A percentile compares a stretch with the other conserved stretches of the same genome.
phyloP scores from a whole-genome alignment of 2,888 invertebrate genomes.

The Zygaena filipendulae region DNA sequence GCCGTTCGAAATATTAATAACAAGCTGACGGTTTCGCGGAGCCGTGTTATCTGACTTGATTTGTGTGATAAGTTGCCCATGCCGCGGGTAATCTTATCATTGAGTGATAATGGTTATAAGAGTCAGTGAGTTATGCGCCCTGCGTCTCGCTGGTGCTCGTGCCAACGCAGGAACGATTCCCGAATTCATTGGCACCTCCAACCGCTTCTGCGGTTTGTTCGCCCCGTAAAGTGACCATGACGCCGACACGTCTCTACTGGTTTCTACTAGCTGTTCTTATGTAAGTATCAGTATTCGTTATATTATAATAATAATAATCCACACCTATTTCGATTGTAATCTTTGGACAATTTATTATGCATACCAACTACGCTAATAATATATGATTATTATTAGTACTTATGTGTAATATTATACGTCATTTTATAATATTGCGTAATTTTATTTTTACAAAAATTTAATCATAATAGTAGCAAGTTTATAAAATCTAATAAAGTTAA shows the following conservation, averaged over 20 bases:
- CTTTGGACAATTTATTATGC: conserved; percentile 9
- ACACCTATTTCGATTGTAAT: too few species aligned
- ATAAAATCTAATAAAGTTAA: too few species aligned
- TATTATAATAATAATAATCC: too few species aligned
- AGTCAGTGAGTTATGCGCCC: conserved; percentile 62
- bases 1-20: too few species aligned
- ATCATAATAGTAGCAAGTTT: too few species aligned
- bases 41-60: conserved; percentile 53
- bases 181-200: conserved; percentile 36
- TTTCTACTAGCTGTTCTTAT: conserved; percentile 35
- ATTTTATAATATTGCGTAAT: too few species aligned
- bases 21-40: conserved; percentile 47
- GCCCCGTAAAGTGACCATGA: conserved; percentile 39
- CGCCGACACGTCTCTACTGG: conserved; percentile 32
- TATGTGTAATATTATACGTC: too few species aligned
- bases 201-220: conserved; percentile 25
- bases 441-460: too few species aligned
- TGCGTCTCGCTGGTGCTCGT: conserved; percentile 45
- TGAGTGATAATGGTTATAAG: conserved; percentile 64
- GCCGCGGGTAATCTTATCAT: conserved; percentile 61
- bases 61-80: conserved; percentile 59
- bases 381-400: too few species aligned
- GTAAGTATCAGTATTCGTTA: conserved; percentile 43
- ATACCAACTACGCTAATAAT: too few species aligned
- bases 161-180: conserved; percentile 38